These are phyloP conservation scores for Brenthis hecate DNA, from an alignment of 2,888 invertebrate species.

Conservation along the genomic window DNA sequence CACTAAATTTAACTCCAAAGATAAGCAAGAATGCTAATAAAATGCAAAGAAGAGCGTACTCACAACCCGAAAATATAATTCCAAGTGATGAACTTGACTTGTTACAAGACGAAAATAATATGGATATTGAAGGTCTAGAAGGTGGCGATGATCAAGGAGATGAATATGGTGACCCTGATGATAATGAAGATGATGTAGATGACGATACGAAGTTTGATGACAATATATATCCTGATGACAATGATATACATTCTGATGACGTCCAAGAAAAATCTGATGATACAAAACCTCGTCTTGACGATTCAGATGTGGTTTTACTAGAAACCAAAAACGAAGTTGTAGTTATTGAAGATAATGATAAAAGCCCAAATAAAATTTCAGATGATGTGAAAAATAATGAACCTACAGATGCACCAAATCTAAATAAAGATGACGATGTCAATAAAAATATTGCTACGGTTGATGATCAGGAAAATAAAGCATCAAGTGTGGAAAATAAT, in stretches of 20 bases:
- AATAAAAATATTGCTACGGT: too few species aligned
- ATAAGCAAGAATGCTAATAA: neutral
- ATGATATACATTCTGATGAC: neutral
- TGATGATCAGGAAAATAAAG: neutral
- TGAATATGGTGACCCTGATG: neutral
- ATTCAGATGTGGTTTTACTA: constrained; percentile 25
- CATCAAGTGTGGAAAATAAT: neutral
- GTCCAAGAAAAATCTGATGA: neutral
- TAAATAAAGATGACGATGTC: too few species aligned
- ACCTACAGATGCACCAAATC: too few species aligned
- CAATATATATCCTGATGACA: constrained; percentile 3
- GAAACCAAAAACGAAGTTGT: constrained; percentile 24
- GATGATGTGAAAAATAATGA: neutral
- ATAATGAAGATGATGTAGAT: constrained; percentile 5
- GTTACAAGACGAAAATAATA: neutral
- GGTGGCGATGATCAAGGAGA: neutral
- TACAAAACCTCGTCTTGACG: neutral
- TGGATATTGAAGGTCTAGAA: neutral
- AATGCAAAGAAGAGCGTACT: neutral
- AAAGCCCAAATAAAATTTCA: neutral
- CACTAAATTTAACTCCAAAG: constrained; percentile 37
- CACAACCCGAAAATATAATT: neutral
- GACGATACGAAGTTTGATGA: constrained; percentile 14
- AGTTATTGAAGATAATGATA: constrained; percentile 23
- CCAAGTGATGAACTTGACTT: neutral